These are phyloP conservation scores for Andrena dorsata DNA, from an alignment of 2,888 invertebrate genomes.

Conservation along the genomic window DNA sequence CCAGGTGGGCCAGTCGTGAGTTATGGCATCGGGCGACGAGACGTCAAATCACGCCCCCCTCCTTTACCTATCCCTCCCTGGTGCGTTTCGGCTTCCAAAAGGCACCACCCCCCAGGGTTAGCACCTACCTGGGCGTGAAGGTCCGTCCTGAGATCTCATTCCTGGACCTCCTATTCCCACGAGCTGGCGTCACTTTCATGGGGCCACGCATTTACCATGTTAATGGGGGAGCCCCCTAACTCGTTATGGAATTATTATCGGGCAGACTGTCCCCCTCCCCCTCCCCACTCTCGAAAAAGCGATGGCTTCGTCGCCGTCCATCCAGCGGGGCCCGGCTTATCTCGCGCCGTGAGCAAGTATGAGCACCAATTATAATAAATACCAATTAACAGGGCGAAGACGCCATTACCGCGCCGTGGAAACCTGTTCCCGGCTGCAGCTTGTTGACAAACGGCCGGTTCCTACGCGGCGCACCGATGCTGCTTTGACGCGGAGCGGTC, in stretches of 20 bases:
- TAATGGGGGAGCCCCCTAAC: conserved; percentile 77
- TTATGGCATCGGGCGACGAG: conserved; percentile 75
- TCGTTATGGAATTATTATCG: conserved; percentile 81
- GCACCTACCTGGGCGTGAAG: conserved; percentile 72
- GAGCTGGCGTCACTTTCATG: conserved; percentile 70
- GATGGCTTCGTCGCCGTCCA: conserved; percentile 58
- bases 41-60: conserved; percentile 78
- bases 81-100: conserved; percentile 62
- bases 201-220: conserved; percentile 75
- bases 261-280: conserved; percentile 29
- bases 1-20: conserved; percentile 72
- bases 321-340: conserved; percentile 57
- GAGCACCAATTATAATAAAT: conserved; percentile 84
- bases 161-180: conserved; percentile 69
- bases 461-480: conserved; percentile 33
- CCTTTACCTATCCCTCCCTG: conserved; percentile 13
- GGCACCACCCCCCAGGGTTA: conserved; percentile 55
- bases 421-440: conserved; percentile 66
- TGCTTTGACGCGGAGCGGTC: conserved; percentile 52
- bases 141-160: conserved; percentile 67
- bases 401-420: conserved; percentile 74
- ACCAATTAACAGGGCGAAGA: conserved; percentile 83
- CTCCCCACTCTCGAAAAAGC: conserved; percentile 36
- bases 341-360: conserved; percentile 72
- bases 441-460: conserved; percentile 65